Evolutionary conservation across 1,140 invertebrate species (phyloP).

Genomic region (Euschistus heros): DNA sequence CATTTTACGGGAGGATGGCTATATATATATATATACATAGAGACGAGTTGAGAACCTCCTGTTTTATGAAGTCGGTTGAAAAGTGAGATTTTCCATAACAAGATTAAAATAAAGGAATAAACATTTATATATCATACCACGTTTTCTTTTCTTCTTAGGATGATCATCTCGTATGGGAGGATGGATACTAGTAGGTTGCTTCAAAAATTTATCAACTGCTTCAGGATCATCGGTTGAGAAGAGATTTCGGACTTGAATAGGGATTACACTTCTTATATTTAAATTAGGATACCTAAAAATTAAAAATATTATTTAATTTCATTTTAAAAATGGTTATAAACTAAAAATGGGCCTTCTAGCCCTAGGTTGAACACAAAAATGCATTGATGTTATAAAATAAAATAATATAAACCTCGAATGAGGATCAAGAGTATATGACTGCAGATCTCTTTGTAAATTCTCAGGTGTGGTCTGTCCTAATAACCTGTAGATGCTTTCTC

Average conservation of each 20-base stretch:
- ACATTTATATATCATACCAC: constrained; percentile 41
- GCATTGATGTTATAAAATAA: too few relatives aligned
- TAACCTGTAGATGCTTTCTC: constrained; percentile 82
- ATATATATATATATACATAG: too few relatives aligned
- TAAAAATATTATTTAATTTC: constrained; percentile 26
- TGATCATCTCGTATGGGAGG: constrained; percentile 35
- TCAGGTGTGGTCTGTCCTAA: constrained; percentile 83
- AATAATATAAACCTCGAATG: constrained; percentile 47
- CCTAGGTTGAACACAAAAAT: too few relatives aligned
- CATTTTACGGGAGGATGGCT: too few relatives aligned
- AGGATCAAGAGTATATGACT: constrained; percentile 82
- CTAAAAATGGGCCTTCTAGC: too few relatives aligned
- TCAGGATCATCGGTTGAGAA: constrained; percentile 48
- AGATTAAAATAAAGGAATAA: neutral
- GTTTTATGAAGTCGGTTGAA: neutral
- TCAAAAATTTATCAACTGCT: constrained; percentile 37
- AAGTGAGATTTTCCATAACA: neutral
- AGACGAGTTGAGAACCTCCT: too few relatives aligned
- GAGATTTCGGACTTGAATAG: constrained; percentile 52
- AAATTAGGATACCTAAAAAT: constrained; percentile 39
- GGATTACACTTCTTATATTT: constrained; percentile 44
- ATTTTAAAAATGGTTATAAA: neutral
- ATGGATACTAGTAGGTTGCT: constrained; percentile 32
- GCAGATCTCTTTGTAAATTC: constrained; percentile 82
- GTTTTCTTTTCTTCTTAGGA: constrained; percentile 51